These are phyloP conservation scores for Gonatopus flavifemur DNA, from an alignment of 1,140 invertebrate genomes.

Conservation along the genomic window DNA sequence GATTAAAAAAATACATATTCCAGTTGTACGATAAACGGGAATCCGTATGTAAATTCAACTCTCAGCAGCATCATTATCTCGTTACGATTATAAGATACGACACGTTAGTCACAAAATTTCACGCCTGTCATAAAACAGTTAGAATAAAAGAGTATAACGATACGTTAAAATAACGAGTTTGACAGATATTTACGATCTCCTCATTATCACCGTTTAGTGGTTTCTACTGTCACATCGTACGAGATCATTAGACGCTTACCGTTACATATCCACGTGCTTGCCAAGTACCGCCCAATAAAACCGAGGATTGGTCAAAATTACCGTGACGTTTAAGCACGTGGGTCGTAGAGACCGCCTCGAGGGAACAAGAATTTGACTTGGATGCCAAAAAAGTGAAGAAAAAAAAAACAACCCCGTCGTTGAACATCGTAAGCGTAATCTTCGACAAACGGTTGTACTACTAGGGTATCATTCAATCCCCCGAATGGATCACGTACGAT, in stretches of 20 bases:
- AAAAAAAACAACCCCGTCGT: conserved; percentile 36
- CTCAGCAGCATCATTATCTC: no score
- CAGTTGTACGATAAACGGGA: no score
- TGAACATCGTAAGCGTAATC: conserved; percentile 26
- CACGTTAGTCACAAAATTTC: no score
- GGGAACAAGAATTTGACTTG: conserved; percentile 34
- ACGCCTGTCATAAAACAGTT: no score
- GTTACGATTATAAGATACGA: no score
- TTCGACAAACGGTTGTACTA: conserved; percentile 29
- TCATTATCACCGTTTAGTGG: conserved; percentile 46
- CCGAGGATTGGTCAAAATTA: conserved; percentile 15
- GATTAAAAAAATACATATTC: no score
- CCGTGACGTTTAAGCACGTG: conserved; percentile 42
- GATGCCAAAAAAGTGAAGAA: conserved; percentile 28
- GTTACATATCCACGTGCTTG: conserved; percentile 38
- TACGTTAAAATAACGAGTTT: no score
- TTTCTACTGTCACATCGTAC: conserved; percentile 26
- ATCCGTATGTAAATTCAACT: no score
- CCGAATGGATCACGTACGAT: no score
- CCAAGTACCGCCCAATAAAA: conserved; percentile 48
- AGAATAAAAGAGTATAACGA: no score
- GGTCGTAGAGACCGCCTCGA: conserved; percentile 37
- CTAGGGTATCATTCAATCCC: conserved; percentile 30
- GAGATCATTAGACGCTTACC: conserved; percentile 45
- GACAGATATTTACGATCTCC: conserved; percentile 40